A percentile compares a stretch with the other conserved stretches of the same genome.
These are phyloP conservation scores for Pseudochirops cupreus DNA, from an alignment of 2,797 vertebrate species.

Conservation along the genomic window DNA sequence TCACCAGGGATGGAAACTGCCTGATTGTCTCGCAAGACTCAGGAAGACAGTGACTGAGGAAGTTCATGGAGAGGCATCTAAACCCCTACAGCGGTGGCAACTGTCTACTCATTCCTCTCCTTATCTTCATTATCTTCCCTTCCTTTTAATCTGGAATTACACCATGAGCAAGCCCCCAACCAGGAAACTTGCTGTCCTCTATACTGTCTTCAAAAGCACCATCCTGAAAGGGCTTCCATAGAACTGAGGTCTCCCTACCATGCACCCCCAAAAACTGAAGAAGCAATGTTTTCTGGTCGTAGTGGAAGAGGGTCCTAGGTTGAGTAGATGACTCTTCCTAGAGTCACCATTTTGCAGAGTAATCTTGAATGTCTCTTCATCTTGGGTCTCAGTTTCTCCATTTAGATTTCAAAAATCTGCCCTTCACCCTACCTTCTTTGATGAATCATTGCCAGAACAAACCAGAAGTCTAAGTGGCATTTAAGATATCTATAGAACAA, in stretches of 20 bases:
- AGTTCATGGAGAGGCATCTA: background rate
- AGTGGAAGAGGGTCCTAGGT: background rate
- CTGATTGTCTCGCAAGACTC: background rate
- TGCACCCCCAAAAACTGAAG: too few relatives aligned
- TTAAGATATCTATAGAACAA: background rate
- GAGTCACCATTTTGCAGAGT: background rate
- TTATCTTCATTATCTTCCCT: background rate
- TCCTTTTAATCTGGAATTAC: background rate
- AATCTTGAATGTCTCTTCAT: background rate
- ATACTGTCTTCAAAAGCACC: background rate
- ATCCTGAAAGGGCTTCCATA: background rate
- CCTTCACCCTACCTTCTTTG: background rate
- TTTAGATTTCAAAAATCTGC: background rate
- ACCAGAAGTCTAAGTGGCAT: background rate
- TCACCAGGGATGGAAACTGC: background rate
- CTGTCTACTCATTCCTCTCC: background rate
- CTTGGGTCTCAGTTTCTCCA: background rate
- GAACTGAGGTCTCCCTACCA: background rate
- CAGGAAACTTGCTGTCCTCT: background rate
- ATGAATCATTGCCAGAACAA: background rate
- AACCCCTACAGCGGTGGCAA: background rate
- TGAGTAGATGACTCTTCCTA: background rate
- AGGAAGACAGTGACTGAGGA: background rate
- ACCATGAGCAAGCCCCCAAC: background rate
- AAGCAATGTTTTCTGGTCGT: background rate